Base-by-base conservation (phyloP, 2,797 vertebrate genomes). In the Epinephelus malabaricus region DNA sequence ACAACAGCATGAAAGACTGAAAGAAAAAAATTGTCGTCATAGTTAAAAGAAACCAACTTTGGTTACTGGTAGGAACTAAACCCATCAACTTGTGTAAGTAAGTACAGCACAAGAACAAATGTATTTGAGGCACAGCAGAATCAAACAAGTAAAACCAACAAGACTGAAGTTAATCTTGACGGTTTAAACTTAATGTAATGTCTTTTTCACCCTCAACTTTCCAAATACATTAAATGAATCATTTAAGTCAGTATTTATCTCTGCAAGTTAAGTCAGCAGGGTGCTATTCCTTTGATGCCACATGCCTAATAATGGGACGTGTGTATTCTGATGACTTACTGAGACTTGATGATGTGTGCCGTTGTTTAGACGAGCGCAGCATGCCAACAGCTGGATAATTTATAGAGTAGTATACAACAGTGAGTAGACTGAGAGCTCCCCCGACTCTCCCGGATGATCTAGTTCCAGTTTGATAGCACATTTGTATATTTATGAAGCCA, bases 401-500 rank as follows among this genome's bases (percentile, higher is more conserved):
- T 69, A 92, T 83, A 62, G 78, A 73, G 70, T 8, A 46, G 53
- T 77, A 76, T 53, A 81, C 81, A 84, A 82, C 69, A 83, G 78
- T 19, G 67, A 79, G 73, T 30, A 79, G 89, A 76, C 66, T 15
- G 81, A 79, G 76, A 70, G 76, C 77, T 85, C 82, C 55, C 73
- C 54, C 13, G 45, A 65, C 81, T 83, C 81, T 78, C 69, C 79
- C 17, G 27, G 86, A 90, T 91, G 90, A 86, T 90, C 93, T 79
- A 90, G 64, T 94, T 94, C 82, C 74, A 88, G 84, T 92, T 90
- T 89, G 88, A 86, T 88, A 83, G 86, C 84, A 87, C 89, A 87
- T 92, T 93, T 94, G 93, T 92, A 92, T 94, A 94, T 95, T 94
- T 94, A 94, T 94, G 92, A 93, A 93, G 87, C 84, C 81, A 89